Percentiles rank a stretch among this genome's conserved stretches.
phyloP scores from a whole-genome alignment of 2,113 vertebrate genomes.

The Anarhynchus alexandrinus region DNA sequence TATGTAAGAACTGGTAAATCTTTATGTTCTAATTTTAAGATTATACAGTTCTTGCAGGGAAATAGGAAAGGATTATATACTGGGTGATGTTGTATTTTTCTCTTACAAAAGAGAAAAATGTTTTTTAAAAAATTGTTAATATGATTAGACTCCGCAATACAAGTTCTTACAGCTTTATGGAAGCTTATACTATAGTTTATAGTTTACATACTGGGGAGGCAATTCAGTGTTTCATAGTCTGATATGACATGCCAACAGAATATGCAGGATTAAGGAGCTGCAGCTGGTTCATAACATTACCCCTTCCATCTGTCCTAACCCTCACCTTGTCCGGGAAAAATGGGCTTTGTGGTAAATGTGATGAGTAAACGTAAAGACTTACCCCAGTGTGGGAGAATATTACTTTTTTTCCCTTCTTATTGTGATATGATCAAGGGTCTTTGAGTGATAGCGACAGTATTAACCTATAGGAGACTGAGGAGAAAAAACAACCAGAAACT shows the following conservation, averaged over 20 bases:
- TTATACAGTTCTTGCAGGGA: neutral
- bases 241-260: neutral
- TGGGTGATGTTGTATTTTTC: neutral
- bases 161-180: neutral
- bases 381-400: neutral
- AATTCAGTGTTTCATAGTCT: neutral
- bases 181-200: neutral
- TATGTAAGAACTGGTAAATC: neutral
- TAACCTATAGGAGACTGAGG: neutral
- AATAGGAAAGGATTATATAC: neutral
- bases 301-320: neutral
- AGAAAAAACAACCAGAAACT: neutral
- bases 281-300: neutral
- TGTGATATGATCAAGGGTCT: neutral
- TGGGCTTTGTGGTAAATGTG: neutral
- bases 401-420: neutral
- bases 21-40: neutral
- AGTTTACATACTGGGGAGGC: neutral
- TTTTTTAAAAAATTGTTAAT: fast-evolving
- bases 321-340: neutral
- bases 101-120: neutral
- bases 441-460: neutral
- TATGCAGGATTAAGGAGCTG: neutral
- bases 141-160: neutral
- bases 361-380: neutral